Evolutionary conservation across 2,888 invertebrate species (phyloP), one percentile per base, ranked within the genome.

Genomic region (Himalopsyche japonica): DNA sequence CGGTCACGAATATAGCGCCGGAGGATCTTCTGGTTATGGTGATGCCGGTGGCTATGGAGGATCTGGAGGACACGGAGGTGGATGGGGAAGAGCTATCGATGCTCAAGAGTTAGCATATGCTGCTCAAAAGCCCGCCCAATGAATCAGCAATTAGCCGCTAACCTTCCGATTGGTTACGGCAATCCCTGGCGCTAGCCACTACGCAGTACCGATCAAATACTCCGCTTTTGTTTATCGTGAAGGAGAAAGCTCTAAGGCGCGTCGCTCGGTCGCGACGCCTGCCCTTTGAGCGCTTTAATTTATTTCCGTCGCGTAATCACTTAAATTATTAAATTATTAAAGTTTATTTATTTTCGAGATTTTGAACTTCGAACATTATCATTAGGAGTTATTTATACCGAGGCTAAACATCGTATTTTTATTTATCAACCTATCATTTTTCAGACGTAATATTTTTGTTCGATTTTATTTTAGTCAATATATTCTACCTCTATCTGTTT

Each of bases 71-170:
- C 90, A 90, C 77, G 92, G 92, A 49, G 94, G 93, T 20, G 93
- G 94, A n/a, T 96, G 96, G 96, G 96, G 96, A 83, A 93, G 97
- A 88, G 95, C 95, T 84, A 90, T 95, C 87, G 94, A 94, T 87
- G 95, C 96, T 86, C 96, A 97, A 89, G 95, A 94, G 88, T 91
- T 97, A 89, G 97, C 97, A 86, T 97, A 96, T 91, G 93, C 94
- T 87, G 96, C 94, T 87, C 96, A 97, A 90, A 94, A 94, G 90
- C 94, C 95, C 87, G 92, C 92, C 88, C 90, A 91, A 88, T 89
- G 89, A 86, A 87, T 89, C 48, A 70, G 4, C 30, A 76, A 32
- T 24, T 47, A 47, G 43, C 70, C 77, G 70, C 57, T 78, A 43
- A 27, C 47, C 49, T 24, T 80, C 24, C 30, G 70, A 64, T 70